phyloP scores from a whole-genome alignment of 1,140 invertebrate genomes.

The Danaus plexippus region DNA sequence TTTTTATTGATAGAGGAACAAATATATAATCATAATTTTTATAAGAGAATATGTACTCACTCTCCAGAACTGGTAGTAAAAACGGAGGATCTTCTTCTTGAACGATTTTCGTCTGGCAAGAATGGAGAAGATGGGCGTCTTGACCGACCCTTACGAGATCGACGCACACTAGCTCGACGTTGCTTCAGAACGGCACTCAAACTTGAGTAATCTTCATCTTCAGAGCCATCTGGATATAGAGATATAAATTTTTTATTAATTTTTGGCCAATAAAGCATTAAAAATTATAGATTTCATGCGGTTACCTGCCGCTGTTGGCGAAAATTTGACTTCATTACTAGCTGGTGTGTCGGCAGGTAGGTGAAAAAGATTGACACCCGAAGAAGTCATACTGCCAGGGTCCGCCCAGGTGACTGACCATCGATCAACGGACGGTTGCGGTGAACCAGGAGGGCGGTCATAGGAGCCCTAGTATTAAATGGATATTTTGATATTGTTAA shows the following conservation, averaged over 20 bases:
- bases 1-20: too few relatives aligned
- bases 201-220: constrained; percentile 88
- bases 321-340: constrained; percentile 52
- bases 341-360: constrained; percentile 41
- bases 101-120: constrained; percentile 65
- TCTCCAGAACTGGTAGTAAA: constrained; percentile 89
- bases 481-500: too few relatives aligned
- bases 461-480: constrained; percentile 33
- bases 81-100: constrained; percentile 81
- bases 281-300: not conserved
- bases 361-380: constrained; percentile 57
- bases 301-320: constrained; percentile 46
- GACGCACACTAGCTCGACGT: constrained; percentile 77
- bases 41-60: constrained; percentile 68
- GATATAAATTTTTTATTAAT: too few relatives aligned
- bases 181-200: constrained; percentile 86
- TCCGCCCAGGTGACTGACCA: constrained; percentile 81
- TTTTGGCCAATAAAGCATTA: not conserved
- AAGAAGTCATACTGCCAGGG: constrained; percentile 62
- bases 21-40: too few relatives aligned
- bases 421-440: constrained; percentile 77
- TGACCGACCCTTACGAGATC: constrained; percentile 74
- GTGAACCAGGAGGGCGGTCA: constrained; percentile 71
- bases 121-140: constrained; percentile 82
- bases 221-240: constrained; percentile 60